Percentiles rank a stretch among this genome's conserved stretches.
Conservation (phyloP, 2,797 vertebrate genomes). For the Loris lydekkerianus region DNA sequence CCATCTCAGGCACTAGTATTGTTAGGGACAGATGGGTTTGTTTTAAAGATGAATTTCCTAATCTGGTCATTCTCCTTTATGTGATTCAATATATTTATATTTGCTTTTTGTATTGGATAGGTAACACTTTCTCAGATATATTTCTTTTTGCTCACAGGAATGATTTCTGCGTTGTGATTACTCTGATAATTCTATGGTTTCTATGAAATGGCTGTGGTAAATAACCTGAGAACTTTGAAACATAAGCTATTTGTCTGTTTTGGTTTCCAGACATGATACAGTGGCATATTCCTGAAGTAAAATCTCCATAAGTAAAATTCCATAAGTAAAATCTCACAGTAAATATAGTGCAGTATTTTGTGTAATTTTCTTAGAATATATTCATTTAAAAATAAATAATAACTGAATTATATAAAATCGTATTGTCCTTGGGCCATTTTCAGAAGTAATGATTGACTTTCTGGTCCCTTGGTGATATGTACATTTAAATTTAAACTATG, state of each 20-base stretch:
- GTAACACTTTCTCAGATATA: not conserved
- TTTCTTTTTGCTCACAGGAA: not conserved
- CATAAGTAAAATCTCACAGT: not conserved
- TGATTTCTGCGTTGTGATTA: not conserved
- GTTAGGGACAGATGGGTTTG: not conserved
- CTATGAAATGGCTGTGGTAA: not conserved
- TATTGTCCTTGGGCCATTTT: slow-evolving; percentile 74
- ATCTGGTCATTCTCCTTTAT: not conserved
- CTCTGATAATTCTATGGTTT: not conserved
- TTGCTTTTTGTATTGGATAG: not conserved
- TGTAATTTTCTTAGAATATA: slow-evolving; percentile 72
- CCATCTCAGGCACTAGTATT: not conserved
- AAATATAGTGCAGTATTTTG: not conserved
- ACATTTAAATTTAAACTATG: slow-evolving; percentile 70
- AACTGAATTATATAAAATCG: slow-evolving; percentile 74
- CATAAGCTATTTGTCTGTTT: not conserved
- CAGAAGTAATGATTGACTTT: slow-evolving; percentile 50
- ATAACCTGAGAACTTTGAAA: not conserved
- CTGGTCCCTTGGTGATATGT: slow-evolving; percentile 42
- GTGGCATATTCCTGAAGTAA: not conserved
- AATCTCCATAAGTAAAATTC: not conserved
- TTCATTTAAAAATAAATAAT: slow-evolving; percentile 77
- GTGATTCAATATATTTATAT: not conserved
- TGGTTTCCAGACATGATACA: not conserved
- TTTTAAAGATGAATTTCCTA: not conserved